phyloP scores from a whole-genome alignment of 2,113 vertebrate species.

The Anhinga rufa region DNA sequence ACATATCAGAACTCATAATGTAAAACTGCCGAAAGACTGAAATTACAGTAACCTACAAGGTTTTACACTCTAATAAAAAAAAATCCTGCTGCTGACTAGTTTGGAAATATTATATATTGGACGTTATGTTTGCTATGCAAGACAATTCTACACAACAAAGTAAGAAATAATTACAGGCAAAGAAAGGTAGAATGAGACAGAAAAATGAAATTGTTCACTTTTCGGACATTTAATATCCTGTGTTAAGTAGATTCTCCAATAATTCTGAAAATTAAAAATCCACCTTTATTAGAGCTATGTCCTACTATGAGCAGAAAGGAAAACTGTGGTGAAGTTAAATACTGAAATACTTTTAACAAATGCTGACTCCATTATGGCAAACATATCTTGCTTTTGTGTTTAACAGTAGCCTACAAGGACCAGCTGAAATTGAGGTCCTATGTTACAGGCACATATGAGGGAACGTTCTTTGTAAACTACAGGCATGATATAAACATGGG shows the following conservation, averaged over 20 bases:
- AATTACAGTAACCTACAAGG: not conserved
- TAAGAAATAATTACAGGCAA: not conserved
- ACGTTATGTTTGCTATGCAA: not conserved
- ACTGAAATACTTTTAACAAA: not conserved
- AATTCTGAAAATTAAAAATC: not conserved
- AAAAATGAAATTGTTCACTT: not conserved
- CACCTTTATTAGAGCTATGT: not conserved
- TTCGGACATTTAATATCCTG: not conserved
- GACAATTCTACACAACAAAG: not conserved
- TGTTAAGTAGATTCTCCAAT: not conserved
- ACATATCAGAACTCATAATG: not conserved
- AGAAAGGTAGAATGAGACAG: not conserved
- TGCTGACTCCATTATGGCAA: not conserved
- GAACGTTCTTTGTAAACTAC: not conserved
- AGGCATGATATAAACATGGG: not conserved
- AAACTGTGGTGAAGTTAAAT: not conserved
- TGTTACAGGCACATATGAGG: not conserved
- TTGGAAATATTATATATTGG: not conserved
- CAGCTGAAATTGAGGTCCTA: not conserved
- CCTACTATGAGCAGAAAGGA: not conserved
- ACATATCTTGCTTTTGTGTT: not conserved
- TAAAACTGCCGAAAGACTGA: not conserved
- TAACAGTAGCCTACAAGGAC: not conserved
- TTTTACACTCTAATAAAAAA: not conserved
- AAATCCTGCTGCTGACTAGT: not conserved